Conservation (phyloP, 2,888 invertebrate species). For the Ectobius pallidus region DNA sequence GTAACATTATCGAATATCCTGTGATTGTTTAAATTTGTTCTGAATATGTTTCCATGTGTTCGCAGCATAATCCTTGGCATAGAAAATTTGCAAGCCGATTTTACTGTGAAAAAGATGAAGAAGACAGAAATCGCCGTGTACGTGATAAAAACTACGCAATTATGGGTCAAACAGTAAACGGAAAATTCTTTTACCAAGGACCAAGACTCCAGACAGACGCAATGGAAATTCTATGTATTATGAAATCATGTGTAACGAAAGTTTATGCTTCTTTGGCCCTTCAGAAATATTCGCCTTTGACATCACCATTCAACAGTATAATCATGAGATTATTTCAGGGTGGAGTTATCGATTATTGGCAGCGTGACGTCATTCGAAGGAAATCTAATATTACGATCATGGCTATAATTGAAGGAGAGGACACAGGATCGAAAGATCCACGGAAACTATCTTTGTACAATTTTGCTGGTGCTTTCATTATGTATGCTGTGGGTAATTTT, state of each 20-base stretch:
- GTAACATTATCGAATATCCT: too few species aligned
- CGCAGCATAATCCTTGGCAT: neutral
- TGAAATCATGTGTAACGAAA: neutral
- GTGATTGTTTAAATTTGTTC: too few species aligned
- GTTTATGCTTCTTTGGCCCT: neutral
- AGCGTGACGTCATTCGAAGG: neutral
- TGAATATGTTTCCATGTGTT: too few species aligned
- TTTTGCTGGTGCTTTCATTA: neutral
- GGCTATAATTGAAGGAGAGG: neutral
- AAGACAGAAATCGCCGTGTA: neutral
- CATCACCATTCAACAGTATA: neutral
- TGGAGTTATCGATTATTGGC: neutral
- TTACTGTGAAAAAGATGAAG: neutral
- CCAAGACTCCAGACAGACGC: neutral
- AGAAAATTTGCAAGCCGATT: neutral
- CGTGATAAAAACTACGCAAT: neutral
- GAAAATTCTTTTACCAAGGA: neutral
- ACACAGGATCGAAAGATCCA: neutral
- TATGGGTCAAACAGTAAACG: neutral
- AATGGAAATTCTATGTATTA: neutral
- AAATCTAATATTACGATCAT: neutral
- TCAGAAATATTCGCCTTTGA: neutral
- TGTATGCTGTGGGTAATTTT: neutral
- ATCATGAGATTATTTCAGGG: neutral
- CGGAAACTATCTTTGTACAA: neutral